These are phyloP conservation scores for Microtus agrestis DNA, from an alignment of 2,797 vertebrate species.

Conservation along the genomic window DNA sequence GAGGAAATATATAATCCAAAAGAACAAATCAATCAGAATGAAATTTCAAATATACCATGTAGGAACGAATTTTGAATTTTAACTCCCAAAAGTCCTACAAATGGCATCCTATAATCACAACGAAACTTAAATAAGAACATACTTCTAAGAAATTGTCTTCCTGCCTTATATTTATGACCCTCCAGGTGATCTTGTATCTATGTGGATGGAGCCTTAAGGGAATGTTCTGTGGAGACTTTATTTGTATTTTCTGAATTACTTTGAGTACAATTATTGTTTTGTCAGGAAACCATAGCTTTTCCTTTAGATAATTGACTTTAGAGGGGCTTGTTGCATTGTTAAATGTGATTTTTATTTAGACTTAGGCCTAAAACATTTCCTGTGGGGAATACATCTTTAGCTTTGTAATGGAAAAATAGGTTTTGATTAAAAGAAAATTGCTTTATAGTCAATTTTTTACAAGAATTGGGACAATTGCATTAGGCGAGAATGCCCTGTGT, in stretches of 20 bases:
- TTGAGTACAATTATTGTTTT: conserved; percentile 74
- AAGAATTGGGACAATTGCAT: conserved; percentile 68
- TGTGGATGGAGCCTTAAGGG: conserved; percentile 42
- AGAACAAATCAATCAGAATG: background rate
- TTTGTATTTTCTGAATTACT: conserved; percentile 75
- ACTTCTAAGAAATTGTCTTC: background rate
- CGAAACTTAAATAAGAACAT: background rate
- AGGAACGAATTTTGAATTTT: background rate
- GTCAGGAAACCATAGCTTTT: conserved; percentile 73
- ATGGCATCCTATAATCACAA: background rate
- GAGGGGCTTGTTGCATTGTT: conserved; percentile 61
- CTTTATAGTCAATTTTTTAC: conserved; percentile 66
- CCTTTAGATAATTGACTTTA: conserved; percentile 73
- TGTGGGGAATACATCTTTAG: conserved; percentile 62
- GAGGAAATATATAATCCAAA: conserved; percentile 33
- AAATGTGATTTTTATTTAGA: conserved; percentile 80
- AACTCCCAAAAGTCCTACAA: background rate
- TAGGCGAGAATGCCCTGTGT: conserved; percentile 55
- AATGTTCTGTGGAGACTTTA: conserved; percentile 54
- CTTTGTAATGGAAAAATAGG: conserved; percentile 78
- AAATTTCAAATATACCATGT: background rate
- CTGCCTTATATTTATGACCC: background rate
- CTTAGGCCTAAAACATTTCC: conserved; percentile 71
- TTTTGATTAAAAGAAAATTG: conserved; percentile 81
- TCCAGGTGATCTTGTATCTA: conserved; percentile 36